These are phyloP conservation scores for Diarsia rubi DNA, from an alignment of 2,888 invertebrate species.

Conservation along the genomic window DNA sequence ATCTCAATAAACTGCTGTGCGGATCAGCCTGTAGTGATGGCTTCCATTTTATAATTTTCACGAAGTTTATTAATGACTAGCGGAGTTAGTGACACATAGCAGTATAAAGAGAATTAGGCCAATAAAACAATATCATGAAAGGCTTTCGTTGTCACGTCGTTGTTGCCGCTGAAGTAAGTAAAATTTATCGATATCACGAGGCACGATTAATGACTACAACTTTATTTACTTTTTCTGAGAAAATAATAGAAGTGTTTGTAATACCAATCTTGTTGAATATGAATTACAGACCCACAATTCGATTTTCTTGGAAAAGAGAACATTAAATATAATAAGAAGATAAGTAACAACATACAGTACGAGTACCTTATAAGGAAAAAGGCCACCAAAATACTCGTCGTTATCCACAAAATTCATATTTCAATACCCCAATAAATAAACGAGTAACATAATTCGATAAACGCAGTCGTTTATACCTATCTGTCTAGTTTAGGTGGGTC, in stretches of 20 bases:
- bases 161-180: slow-evolving; percentile 13
- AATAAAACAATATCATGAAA: slow-evolving; percentile 17
- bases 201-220: slow-evolving; percentile 3
- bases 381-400: slow-evolving; percentile 21
- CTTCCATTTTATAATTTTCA: slow-evolving; percentile 17
- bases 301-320: neutral
- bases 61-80: slow-evolving; percentile 11
- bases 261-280: slow-evolving; percentile 4
- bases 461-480: slow-evolving; percentile 59
- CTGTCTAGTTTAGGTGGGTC: slow-evolving; percentile 63
- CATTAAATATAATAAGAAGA: neutral
- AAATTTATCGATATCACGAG: slow-evolving; percentile 11
- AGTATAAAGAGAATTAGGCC: slow-evolving; percentile 1
- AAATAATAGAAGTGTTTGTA: neutral
- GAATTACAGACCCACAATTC: neutral
- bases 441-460: slow-evolving; percentile 64
- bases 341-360: neutral
- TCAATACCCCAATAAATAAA: slow-evolving; percentile 61
- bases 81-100: slow-evolving; percentile 11
- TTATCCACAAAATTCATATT: slow-evolving; percentile 53
- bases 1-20: slow-evolving; percentile 46
- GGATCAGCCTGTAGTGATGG: slow-evolving; percentile 37
- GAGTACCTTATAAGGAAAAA: slow-evolving; percentile 27
- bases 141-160: slow-evolving; percentile 25
- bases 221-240: slow-evolving; percentile 9